A percentile compares a stretch with the other conserved stretches of the same genome.
Evolutionary conservation across 2,888 invertebrate species (phyloP).

Genomic region (Hipparchia semele): DNA sequence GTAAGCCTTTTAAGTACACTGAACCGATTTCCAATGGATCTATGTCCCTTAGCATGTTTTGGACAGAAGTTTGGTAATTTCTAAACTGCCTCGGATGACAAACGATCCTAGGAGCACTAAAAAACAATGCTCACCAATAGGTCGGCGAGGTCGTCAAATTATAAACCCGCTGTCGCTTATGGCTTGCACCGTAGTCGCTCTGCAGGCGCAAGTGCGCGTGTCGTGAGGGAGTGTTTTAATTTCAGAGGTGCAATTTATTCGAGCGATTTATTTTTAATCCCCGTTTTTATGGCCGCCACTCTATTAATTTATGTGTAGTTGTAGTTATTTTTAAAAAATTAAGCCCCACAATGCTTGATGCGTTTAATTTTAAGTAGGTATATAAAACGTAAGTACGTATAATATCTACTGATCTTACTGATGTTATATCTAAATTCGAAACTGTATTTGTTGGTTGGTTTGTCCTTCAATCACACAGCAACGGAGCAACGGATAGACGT

Average conservation of each 20-base stretch:
- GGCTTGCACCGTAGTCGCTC: conserved; percentile 42
- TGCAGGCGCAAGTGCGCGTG: conserved; percentile 70
- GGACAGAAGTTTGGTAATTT: too few relatives aligned
- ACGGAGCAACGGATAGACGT: too few relatives aligned
- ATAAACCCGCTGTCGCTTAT: conserved; percentile 47
- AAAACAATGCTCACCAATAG: not conserved
- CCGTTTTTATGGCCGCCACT: conserved; percentile 79
- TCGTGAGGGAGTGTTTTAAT: conserved; percentile 81
- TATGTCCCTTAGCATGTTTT: too few relatives aligned
- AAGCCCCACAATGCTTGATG: conserved; percentile 48
- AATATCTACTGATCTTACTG: too few relatives aligned
- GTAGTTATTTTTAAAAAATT: conserved; percentile 65
- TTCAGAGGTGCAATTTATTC: conserved; percentile 83
- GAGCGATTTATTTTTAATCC: conserved; percentile 84
- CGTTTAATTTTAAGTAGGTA: conserved; percentile 35
- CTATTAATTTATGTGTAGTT: conserved; percentile 79
- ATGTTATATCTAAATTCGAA: too few relatives aligned
- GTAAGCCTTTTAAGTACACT: too few relatives aligned
- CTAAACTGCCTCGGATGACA: too few relatives aligned
- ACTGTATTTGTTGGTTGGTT: too few relatives aligned
- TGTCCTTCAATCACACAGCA: too few relatives aligned
- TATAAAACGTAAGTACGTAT: conserved; percentile 29
- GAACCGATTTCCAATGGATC: too few relatives aligned
- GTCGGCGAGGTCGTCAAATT: too few relatives aligned
- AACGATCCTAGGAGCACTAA: not conserved